These are phyloP conservation scores for Strigops habroptila DNA, from an alignment of 2,113 vertebrate species.

Conservation along the genomic window DNA sequence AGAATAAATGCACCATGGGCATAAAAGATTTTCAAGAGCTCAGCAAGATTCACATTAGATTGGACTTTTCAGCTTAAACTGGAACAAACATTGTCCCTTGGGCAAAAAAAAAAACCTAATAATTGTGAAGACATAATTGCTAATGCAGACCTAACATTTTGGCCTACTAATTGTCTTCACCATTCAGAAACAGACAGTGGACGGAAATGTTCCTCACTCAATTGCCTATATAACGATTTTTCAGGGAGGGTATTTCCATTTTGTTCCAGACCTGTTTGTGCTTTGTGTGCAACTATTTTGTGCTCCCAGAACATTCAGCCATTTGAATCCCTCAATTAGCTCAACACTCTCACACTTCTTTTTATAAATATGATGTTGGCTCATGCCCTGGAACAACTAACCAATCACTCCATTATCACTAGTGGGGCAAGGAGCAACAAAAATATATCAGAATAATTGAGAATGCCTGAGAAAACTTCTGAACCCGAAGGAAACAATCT, in stretches of 20 bases:
- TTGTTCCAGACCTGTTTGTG: neutral
- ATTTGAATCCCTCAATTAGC: constrained; percentile 25
- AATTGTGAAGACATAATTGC: constrained; percentile 13
- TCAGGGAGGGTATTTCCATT: neutral
- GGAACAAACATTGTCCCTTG: neutral
- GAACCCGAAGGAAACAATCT: neutral
- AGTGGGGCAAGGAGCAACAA: constrained; percentile 23
- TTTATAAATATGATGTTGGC: constrained; percentile 9
- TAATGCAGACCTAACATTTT: constrained; percentile 24
- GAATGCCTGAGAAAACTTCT: constrained; percentile 15
- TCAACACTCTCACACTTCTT: constrained; percentile 9
- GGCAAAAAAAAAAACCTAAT: neutral
- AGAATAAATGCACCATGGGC: neutral
- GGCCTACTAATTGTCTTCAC: constrained; percentile 14
- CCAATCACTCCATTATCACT: constrained; percentile 32
- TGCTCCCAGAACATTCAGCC: constrained; percentile 8
- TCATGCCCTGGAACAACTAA: neutral
- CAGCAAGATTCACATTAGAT: neutral
- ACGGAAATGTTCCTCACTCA: neutral
- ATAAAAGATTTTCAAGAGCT: constrained; percentile 9
- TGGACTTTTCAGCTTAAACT: neutral
- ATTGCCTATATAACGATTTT: neutral
- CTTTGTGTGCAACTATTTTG: constrained; percentile 17
- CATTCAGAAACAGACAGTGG: neutral
- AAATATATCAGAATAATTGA: constrained; percentile 2